phyloP scores from a whole-genome alignment of 92 coral and sea anemone species.

The Siderastrea siderea region DNA sequence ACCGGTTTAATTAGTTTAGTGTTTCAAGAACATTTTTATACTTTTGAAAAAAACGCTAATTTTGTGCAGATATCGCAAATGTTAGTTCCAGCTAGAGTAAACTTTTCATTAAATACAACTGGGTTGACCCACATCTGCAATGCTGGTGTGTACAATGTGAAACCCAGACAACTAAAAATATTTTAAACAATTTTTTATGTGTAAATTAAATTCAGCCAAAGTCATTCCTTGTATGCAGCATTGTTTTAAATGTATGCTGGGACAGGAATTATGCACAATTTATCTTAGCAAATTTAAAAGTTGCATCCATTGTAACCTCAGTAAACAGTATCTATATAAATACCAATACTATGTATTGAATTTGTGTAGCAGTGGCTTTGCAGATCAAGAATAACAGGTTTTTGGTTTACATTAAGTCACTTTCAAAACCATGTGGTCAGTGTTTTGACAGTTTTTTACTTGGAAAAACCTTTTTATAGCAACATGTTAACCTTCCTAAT shows the following conservation, averaged over 20 bases:
- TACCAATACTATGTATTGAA: neutral
- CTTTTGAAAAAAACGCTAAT: constrained; percentile 23
- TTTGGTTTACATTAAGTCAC: neutral
- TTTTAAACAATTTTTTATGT: neutral
- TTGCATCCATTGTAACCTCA: neutral
- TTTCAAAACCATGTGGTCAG: neutral
- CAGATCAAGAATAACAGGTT: neutral
- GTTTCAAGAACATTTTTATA: constrained; percentile 5
- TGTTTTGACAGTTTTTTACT: neutral
- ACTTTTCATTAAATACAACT: neutral
- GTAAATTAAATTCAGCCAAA: neutral
- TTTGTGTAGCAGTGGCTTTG: neutral
- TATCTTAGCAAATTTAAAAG: neutral
- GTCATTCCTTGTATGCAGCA: neutral
- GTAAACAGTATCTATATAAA: neutral
- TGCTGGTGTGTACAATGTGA: neutral
- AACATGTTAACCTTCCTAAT: neutral
- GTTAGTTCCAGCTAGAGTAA: neutral
- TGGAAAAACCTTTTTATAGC: neutral
- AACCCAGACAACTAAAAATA: neutral
- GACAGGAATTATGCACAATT: neutral
- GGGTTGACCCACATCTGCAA: neutral
- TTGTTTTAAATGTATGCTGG: neutral
- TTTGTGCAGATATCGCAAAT: neutral
- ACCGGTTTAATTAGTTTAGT: neutral